A percentile compares a stretch with the other conserved stretches of the same genome.
Conservation (phyloP, 2,888 invertebrate species). For the Lepidocyrtinus sp. region DNA sequence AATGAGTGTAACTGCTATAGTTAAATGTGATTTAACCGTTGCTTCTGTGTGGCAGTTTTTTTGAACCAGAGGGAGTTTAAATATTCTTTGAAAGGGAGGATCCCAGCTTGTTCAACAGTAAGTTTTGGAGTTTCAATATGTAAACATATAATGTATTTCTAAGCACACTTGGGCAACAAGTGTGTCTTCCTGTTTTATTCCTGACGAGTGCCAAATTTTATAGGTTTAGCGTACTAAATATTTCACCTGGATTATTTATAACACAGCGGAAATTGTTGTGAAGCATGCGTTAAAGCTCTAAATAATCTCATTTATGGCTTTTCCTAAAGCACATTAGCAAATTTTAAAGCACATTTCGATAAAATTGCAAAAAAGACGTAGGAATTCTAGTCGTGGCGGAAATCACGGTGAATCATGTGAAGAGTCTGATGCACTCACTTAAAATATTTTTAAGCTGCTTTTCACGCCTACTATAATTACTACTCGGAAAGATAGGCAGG, state of each 20-base stretch:
- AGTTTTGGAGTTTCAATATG: not conserved
- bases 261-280: not conserved
- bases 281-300: not conserved
- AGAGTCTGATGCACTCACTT: not conserved
- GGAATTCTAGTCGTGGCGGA: conserved; percentile 10
- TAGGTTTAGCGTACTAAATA: not conserved
- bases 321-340: not conserved
- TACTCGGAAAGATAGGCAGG: not conserved
- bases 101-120: not conserved
- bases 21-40: not conserved
- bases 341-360: not conserved
- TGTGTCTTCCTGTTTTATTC: not conserved
- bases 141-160: not conserved
- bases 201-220: not conserved
- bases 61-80: not conserved
- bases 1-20: not conserved
- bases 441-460: not conserved
- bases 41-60: not conserved
- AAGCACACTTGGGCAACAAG: not conserved
- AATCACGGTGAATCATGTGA: conserved; percentile 40
- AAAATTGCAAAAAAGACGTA: not conserved
- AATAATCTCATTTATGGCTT: not conserved
- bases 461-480: not conserved
- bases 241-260: not conserved
- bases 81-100: not conserved